Evolutionary conservation across 1,140 invertebrate genomes (phyloP).

Genomic region (Dinoponera quadriceps): DNA sequence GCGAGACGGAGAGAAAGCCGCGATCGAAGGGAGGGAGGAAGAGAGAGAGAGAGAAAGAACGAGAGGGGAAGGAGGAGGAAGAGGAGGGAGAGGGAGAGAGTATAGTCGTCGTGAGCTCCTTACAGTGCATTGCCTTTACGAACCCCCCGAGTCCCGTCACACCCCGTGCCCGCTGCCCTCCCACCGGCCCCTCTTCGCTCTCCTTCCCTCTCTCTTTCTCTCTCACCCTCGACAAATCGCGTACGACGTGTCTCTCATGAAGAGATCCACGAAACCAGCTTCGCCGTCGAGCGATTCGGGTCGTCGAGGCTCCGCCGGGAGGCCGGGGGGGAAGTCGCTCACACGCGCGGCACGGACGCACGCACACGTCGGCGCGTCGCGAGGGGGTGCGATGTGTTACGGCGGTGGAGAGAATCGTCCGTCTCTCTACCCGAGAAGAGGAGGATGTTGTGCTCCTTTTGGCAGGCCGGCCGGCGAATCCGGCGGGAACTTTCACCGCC

Average conservation of each 20-base stretch:
- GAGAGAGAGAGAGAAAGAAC: constrained; percentile 60
- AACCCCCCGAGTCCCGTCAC: constrained; percentile 82
- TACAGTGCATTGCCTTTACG: constrained; percentile 85
- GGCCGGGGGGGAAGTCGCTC: constrained; percentile 56
- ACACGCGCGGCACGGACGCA: constrained; percentile 39
- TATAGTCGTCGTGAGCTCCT: constrained; percentile 83
- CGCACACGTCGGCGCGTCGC: constrained; percentile 50
- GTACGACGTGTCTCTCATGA: constrained; percentile 80
- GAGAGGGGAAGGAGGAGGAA: constrained; percentile 27
- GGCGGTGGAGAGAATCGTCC: constrained; percentile 57
- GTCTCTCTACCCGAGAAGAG: constrained; percentile 47
- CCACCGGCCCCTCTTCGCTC: not conserved
- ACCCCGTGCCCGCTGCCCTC: constrained; percentile 76
- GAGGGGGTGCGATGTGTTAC: constrained; percentile 3
- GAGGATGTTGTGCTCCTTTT: constrained; percentile 59
- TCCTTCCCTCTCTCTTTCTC: constrained; percentile 6
- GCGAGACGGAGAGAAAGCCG: constrained; percentile 41
- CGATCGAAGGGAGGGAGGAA: constrained; percentile 43
- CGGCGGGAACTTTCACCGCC: constrained; percentile 68
- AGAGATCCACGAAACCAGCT: constrained; percentile 80
- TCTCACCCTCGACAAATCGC: constrained; percentile 76
- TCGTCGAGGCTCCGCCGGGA: constrained; percentile 71
- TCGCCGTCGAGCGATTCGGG: constrained; percentile 76
- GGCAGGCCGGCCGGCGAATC: constrained; percentile 55
- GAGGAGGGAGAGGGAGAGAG: constrained; percentile 66